Base-by-base conservation (phyloP, 2,888 invertebrate species). In the Diachrysia chrysitis region DNA sequence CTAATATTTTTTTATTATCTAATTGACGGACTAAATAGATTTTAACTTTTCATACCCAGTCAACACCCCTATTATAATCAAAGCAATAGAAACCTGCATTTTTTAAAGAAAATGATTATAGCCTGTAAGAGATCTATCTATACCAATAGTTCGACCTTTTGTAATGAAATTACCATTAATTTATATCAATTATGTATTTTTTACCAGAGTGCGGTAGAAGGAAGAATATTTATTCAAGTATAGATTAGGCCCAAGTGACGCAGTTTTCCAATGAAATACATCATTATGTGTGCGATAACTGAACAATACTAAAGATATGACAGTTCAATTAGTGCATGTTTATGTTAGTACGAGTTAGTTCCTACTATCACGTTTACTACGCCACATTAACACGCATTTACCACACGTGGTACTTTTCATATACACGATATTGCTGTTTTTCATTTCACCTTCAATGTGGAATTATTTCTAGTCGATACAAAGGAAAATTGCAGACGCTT, bases 361-460 rank as follows among this genome's bases (percentile, higher is more conserved):
- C 23, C 21, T 23, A 59, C 65, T 65, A n/a, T 63, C 48, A 53
- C 37, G 48, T 58, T 55, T 57, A 72, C 68, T 72, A 72, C 68
- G 74, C 29, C 46, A 5, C 21, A 61, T 42, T 46, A 75, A 35
- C 37, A 54, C 48, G 35, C 70, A 53, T 32, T 37, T 16, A 37
- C 25, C 9, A 71, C 76, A 76, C 76, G 67, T 64, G 63, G 32
- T 21, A 14, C 14, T 60, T 21, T 51, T 29, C 23, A 53, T 53
- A 42, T 21, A 55, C 53, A 32, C 5, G 23, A 37, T 51, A 19
- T 21, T 48, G 7, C n/a, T 62, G 74, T 72, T 63, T 64, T 74
- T 72, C 61, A 76, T 62, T 64, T 68, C 76, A 75, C 76, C 72
- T 75, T 75, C 76, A 72, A 6, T 60, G 19, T 2, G 9, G 48